These are phyloP conservation scores for Ceryle rudis DNA, from an alignment of 2,797 vertebrate genomes.

Conservation along the genomic window DNA sequence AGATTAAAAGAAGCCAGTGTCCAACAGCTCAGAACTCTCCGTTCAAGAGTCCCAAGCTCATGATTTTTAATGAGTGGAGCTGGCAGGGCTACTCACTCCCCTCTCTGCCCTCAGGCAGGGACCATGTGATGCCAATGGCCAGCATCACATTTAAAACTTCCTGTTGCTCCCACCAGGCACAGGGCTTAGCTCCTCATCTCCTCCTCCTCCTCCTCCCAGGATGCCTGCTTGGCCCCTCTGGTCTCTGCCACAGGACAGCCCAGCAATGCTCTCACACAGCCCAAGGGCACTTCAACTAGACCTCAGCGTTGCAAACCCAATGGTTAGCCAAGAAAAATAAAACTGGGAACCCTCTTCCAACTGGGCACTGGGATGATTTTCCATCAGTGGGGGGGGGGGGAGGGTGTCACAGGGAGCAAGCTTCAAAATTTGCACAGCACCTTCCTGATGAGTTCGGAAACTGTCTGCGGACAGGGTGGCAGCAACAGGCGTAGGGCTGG, in stretches of 20 bases:
- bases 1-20: background rate
- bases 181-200: background rate
- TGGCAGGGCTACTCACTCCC: background rate
- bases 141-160: background rate
- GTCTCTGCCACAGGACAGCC: accelerated
- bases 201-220: background rate
- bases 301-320: background rate
- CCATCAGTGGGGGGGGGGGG: too few species aligned
- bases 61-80: background rate
- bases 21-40: background rate
- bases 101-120: background rate
- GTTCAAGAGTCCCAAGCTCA: background rate
- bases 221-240: background rate
- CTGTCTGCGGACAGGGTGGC: background rate
- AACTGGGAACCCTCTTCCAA: background rate
- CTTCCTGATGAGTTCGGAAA: background rate
- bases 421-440: background rate
- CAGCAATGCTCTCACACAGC: accelerated
- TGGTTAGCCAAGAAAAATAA: background rate
- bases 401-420: too few species aligned
- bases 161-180: accelerated
- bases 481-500: background rate
- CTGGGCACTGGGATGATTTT: background rate
- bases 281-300: background rate
- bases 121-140: accelerated